Percentiles rank a stretch among this genome's conserved stretches.
Evolutionary conservation across 2,113 vertebrate genomes (phyloP).

Genomic region (Calypte anna): DNA sequence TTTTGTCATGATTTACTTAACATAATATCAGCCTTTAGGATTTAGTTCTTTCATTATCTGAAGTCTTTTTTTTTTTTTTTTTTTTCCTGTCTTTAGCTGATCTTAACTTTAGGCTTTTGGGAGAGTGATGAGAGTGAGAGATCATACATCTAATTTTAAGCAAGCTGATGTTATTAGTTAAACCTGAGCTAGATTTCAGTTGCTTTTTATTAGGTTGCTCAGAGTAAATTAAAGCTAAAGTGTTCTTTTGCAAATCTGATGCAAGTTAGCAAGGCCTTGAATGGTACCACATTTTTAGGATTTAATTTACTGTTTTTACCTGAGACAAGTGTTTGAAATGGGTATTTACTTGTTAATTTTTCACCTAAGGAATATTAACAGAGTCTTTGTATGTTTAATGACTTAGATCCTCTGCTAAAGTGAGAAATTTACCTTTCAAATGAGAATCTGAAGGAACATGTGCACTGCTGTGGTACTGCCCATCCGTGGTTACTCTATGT

Average conservation of each 20-base stretch:
- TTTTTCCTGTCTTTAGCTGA: neutral
- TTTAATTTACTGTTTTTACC: neutral
- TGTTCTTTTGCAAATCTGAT: neutral
- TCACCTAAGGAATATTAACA: neutral
- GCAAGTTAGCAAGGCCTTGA: neutral
- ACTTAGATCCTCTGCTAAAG: neutral
- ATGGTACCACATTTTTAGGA: neutral
- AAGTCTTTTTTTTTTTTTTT: neutral
- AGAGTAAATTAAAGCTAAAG: neutral
- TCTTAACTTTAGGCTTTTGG: neutral
- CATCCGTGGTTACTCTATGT: fast-evolving
- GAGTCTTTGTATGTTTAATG: neutral
- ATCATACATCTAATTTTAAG: neutral
- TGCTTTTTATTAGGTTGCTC: neutral
- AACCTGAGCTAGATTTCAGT: neutral
- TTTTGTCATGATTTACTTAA: neutral
- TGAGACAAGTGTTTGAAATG: neutral
- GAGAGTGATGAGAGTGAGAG: neutral
- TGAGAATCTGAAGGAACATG: fast-evolving
- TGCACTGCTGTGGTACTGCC: neutral
- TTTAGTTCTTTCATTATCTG: neutral
- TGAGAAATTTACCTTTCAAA: neutral
- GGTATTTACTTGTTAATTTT: neutral
- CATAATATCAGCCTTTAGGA: neutral
- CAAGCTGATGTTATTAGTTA: neutral